These are phyloP conservation scores for Rhinopomastus cyanomelas DNA, from an alignment of 2,113 vertebrate species.

Conservation along the genomic window DNA sequence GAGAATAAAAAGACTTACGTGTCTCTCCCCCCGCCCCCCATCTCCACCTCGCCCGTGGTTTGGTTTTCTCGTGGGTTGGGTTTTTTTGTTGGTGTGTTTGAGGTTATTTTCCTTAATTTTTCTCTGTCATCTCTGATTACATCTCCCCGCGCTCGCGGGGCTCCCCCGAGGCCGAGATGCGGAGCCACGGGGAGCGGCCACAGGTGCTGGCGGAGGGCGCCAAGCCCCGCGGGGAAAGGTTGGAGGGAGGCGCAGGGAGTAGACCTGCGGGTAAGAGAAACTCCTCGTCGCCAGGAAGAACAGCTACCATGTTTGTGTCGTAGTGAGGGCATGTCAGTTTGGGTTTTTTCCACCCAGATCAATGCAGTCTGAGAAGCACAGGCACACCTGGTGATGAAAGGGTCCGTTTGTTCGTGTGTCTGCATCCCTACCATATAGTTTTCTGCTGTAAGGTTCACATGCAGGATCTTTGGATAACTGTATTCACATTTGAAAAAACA, in stretches of 20 bases:
- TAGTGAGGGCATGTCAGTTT: not conserved
- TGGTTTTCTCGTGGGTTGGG: not conserved
- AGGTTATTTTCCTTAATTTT: slow-evolving; percentile 3
- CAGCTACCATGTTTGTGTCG: slow-evolving; percentile 13
- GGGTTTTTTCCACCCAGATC: slow-evolving; percentile 18
- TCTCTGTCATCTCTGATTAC: slow-evolving; percentile 62
- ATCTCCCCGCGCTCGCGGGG: slow-evolving; percentile 46
- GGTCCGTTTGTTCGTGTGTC: not conserved
- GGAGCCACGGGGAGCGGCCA: slow-evolving; percentile 41
- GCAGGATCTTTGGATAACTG: not conserved
- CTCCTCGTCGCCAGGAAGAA: not conserved
- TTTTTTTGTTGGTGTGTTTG: not conserved
- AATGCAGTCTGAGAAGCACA: not conserved
- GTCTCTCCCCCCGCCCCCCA: slow-evolving; percentile 12
- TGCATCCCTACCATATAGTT: not conserved
- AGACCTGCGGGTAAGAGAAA: not conserved
- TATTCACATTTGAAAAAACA: not conserved
- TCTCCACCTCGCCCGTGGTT: slow-evolving; percentile 4
- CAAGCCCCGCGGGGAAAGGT: no score
- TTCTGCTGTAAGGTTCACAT: not conserved
- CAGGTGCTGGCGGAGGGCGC: slow-evolving; percentile 34
- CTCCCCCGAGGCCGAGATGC: slow-evolving; percentile 56
- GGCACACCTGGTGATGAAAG: not conserved
- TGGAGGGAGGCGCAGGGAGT: no score
- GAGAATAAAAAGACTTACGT: not conserved